These are phyloP conservation scores for Bucorvus abyssinicus DNA, from an alignment of 2,797 vertebrate species.

Conservation along the genomic window DNA sequence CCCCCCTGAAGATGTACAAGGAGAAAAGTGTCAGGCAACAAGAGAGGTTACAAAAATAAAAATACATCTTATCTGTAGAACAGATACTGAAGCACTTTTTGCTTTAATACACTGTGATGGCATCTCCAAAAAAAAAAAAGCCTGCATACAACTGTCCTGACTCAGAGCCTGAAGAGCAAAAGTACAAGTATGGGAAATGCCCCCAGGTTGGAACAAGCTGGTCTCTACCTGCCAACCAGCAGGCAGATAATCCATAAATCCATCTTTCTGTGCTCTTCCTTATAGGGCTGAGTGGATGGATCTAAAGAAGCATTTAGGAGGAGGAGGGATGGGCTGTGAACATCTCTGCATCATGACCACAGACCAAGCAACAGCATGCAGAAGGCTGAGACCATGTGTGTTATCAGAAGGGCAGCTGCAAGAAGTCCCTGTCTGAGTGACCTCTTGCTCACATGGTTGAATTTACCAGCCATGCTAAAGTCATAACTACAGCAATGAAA, in stretches of 20 bases:
- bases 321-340: neutral
- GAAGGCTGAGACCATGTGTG: accelerated
- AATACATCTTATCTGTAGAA: neutral
- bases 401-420: neutral
- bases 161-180: neutral
- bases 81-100: neutral
- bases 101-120: neutral
- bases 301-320: neutral
- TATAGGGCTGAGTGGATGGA: neutral
- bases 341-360: neutral
- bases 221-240: neutral
- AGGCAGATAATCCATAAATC: neutral
- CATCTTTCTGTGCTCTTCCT: neutral
- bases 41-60: neutral
- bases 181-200: accelerated
- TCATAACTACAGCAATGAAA: neutral
- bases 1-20: neutral
- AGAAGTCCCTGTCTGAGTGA: neutral
- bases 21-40: neutral
- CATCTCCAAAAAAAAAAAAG: neutral
- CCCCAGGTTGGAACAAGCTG: neutral
- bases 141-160: neutral
- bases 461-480: neutral
- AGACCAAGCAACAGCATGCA: neutral
- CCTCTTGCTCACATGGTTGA: neutral